A percentile compares a stretch with the other conserved stretches of the same genome.
phyloP scores from a whole-genome alignment of 2,888 invertebrate genomes.

The Enchytraeus crypticus region DNA sequence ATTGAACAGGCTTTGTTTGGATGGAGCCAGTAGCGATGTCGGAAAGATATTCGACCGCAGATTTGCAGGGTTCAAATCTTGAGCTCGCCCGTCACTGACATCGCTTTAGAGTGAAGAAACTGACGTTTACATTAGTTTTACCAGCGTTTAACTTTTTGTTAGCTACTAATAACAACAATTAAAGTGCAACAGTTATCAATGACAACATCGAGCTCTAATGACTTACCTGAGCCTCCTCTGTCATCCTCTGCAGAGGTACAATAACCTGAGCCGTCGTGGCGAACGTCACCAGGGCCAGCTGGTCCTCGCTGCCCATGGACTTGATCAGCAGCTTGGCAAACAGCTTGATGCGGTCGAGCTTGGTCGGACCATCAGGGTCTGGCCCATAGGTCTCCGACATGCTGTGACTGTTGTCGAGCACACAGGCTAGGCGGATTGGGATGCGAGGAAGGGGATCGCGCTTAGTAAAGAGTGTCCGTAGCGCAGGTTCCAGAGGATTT shows the following conservation, averaged over 20 bases:
- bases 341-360: slow-evolving; percentile 28
- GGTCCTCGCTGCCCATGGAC: slow-evolving; percentile 33
- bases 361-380: slow-evolving; percentile 28
- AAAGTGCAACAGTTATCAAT: too few relatives aligned
- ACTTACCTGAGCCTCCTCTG: slow-evolving; percentile 30
- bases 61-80: too few relatives aligned
- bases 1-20: too few relatives aligned
- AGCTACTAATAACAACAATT: neutral
- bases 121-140: too few relatives aligned
- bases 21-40: too few relatives aligned
- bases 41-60: too few relatives aligned
- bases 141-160: neutral
- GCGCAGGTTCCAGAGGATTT: slow-evolving; percentile 26
- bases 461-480: slow-evolving; percentile 5
- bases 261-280: slow-evolving; percentile 34
- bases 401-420: slow-evolving; percentile 42
- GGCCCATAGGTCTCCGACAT: slow-evolving; percentile 32
- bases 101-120: too few relatives aligned
- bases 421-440: slow-evolving; percentile 34
- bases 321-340: slow-evolving; percentile 27
- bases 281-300: slow-evolving; percentile 35
- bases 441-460: slow-evolving; percentile 22
- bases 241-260: slow-evolving; percentile 34
- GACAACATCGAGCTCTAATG: neutral
- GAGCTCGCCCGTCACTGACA: too few relatives aligned